phyloP scores from a whole-genome alignment of 2,113 vertebrate species.

The Meriones unguiculatus region DNA sequence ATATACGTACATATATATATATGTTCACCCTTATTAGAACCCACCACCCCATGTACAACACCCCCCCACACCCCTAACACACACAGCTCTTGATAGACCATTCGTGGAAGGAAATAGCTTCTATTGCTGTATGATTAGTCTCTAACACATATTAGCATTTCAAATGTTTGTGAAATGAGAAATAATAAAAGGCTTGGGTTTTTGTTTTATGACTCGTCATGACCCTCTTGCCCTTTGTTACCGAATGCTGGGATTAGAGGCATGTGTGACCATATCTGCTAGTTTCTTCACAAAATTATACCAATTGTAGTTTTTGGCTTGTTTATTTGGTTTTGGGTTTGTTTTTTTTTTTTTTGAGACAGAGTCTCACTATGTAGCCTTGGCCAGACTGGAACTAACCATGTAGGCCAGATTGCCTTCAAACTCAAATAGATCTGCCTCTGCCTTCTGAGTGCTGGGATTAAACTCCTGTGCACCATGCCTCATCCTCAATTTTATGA shows the following conservation, averaged over 20 bases:
- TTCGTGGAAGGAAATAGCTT: not conserved
- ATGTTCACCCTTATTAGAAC: conserved; percentile 15
- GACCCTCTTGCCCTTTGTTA: not conserved
- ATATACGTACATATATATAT: not conserved
- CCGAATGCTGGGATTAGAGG: too few relatives aligned
- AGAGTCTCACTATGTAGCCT: not conserved
- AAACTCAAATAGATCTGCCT: not conserved
- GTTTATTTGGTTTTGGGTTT: not conserved
- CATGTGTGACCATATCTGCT: not conserved
- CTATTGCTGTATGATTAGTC: not conserved
- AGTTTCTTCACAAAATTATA: not conserved
- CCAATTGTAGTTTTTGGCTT: not conserved
- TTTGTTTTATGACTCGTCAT: not conserved
- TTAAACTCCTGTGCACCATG: not conserved
- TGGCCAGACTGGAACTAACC: not conserved
- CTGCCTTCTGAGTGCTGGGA: not conserved
- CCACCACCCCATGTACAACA: not conserved
- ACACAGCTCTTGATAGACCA: not conserved
- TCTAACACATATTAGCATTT: conserved; percentile 44
- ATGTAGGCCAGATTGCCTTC: not conserved
- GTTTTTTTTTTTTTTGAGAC: too few relatives aligned
- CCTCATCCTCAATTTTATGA: not conserved
- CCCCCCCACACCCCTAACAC: not conserved
- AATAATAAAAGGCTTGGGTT: conserved; percentile 33
- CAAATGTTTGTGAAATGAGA: conserved; percentile 43